Conservation (phyloP, 2,888 invertebrate species). For the Sarcophaga subvicina region DNA sequence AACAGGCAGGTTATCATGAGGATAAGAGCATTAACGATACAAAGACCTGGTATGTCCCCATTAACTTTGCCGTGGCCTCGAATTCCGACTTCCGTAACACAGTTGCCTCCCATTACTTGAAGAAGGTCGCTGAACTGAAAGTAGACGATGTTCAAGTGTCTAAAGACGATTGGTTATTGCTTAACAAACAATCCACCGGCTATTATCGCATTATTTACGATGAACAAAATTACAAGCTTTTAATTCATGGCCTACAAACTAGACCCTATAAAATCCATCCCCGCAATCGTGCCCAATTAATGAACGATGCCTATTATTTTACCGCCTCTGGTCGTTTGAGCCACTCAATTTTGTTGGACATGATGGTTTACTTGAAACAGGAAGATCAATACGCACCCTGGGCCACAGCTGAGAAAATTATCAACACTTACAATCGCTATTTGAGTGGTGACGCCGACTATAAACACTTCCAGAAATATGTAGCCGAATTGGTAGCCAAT, state of each 20-base stretch:
- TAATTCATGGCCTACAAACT: constrained; percentile 85
- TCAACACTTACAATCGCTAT: constrained; percentile 74
- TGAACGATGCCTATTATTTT: constrained; percentile 88
- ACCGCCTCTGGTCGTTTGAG: constrained; percentile 72
- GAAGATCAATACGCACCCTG: constrained; percentile 80
- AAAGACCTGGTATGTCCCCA: constrained; percentile 77
- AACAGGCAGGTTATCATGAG: constrained; percentile 81
- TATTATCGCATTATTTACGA: constrained; percentile 89
- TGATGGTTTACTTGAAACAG: constrained; percentile 76
- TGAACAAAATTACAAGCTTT: constrained; percentile 85
- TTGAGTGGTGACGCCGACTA: constrained; percentile 74
- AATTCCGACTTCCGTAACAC: constrained; percentile 77
- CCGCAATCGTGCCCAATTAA: constrained; percentile 91
- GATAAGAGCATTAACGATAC: constrained; percentile 44
- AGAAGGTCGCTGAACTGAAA: constrained; percentile 49
- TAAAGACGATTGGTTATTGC: constrained; percentile 77
- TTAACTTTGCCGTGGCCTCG: constrained; percentile 76
- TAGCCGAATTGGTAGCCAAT: constrained; percentile 72
- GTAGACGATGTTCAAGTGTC: constrained; percentile 57
- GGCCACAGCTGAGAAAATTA: constrained; percentile 74
- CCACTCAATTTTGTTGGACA: constrained; percentile 73
- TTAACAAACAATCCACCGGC: constrained; percentile 80
- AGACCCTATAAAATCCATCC: constrained; percentile 87
- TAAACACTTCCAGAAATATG: constrained; percentile 74
- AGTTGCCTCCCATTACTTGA: constrained; percentile 74